Base-by-base conservation (phyloP, 2,113 vertebrate species). In the Corapipo altera region DNA sequence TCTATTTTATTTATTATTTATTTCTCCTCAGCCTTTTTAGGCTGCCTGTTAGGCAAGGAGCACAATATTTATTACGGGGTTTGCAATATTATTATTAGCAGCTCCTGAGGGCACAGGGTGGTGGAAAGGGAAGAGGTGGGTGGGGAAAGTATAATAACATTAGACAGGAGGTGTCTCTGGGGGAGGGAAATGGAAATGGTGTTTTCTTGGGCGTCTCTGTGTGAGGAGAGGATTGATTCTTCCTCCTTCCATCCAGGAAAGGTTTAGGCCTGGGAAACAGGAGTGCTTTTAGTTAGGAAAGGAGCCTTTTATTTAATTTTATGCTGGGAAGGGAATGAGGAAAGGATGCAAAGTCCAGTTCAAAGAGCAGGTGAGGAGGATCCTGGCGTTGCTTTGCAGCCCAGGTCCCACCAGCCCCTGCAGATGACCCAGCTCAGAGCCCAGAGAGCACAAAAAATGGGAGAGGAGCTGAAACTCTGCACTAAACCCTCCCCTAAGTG, bases 21-120 rank as follows among this genome's bases (percentile, higher is more conserved):
- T 98, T 97, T 98, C 96, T 98, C 89, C 80, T 78, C 66, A 33
- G 66, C 78, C 89, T 96, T 96, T 98, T 98, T 81, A 35, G 84
- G 26, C 88, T 88, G 96, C 89, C 97, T 96, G 93, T 96, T 98
- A 96, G 96, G 96, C 95, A 92, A 88, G 20, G 85, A 97, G 97
- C 93, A 37, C 78, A 91, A 73, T 97, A 93, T 96, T 98, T 98
- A 97, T 98, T 92, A 96, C 52, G 54, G 79, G 83, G 95, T 93
- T 93, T 91, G 83, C 48, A 70, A 81, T 85, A 77, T 93, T 75
- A 78, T 86, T 82, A 52, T 73, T 86, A 92, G 82, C 66, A 85
- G 66, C 58, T 97, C 96, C 97, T 97, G 96, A 95, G 94, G 95
- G 95, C 76, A 64, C 77, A 16, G 2, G n/a, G 79, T 11, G n/a